Conservation (phyloP, 2,113 vertebrate species). For the Osmerus mordax region DNA sequence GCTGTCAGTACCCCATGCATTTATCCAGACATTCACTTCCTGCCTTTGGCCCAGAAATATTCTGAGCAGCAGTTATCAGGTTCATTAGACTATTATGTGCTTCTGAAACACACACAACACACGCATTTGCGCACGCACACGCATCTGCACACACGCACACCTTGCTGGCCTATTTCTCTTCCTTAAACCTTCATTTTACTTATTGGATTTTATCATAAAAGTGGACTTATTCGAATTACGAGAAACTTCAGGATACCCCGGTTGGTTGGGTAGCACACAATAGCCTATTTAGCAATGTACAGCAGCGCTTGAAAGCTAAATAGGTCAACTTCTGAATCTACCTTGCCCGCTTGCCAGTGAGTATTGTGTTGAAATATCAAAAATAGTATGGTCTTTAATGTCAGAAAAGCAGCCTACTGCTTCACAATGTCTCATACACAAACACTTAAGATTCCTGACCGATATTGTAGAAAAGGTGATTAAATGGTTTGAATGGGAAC, state of each 20-base stretch:
- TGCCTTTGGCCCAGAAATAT: no score
- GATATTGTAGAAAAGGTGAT: not conserved
- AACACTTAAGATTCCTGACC: not conserved
- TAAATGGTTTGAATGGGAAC: not conserved
- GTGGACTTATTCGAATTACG: not conserved
- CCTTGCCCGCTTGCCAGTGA: not conserved
- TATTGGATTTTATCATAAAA: not conserved
- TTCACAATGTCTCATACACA: not conserved
- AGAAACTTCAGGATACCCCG: not conserved
- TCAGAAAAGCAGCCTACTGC: no score
- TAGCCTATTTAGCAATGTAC: not conserved
- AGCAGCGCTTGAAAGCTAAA: constrained; percentile 3
- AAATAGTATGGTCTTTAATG: no score
- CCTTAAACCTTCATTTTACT: not conserved
- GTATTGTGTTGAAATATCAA: not conserved
- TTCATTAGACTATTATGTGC: no score
- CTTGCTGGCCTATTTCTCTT: no score
- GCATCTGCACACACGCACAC: no score
- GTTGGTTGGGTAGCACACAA: constrained; percentile 3
- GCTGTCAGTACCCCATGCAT: no score
- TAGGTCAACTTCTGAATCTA: constrained; percentile 1
- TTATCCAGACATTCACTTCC: no score
- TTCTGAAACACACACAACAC: no score
- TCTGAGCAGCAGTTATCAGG: no score
- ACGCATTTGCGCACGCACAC: no score